Conservation (phyloP, 2,797 vertebrate species). For the Melanotaenia nigrans region DNA sequence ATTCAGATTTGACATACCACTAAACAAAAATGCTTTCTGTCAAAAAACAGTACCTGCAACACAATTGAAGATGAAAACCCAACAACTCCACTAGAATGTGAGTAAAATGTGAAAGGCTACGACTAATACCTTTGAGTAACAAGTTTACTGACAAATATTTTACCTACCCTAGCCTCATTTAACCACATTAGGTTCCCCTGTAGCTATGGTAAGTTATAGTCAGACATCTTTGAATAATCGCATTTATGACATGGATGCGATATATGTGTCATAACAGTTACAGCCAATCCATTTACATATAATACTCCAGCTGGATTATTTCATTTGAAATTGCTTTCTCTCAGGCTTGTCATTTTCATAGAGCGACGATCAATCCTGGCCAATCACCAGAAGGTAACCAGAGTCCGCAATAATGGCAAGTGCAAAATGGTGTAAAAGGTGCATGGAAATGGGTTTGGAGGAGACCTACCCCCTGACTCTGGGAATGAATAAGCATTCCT, state of each 20-base stretch:
- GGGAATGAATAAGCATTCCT: conserved; percentile 97
- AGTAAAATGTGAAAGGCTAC: background rate
- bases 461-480: conserved; percentile 87
- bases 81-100: background rate
- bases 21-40: background rate
- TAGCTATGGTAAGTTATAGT: conserved; percentile 22
- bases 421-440: conserved; percentile 94
- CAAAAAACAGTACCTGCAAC: background rate
- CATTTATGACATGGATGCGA: conserved; percentile 42
- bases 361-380: conserved; percentile 73
- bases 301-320: conserved; percentile 63
- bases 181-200: conserved; percentile 22
- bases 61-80: background rate
- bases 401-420: conserved; percentile 86
- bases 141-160: background rate
- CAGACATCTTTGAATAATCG: conserved; percentile 49
- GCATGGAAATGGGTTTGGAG: conserved; percentile 85
- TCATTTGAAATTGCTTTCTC: conserved; percentile 70
- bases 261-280: conserved; percentile 53
- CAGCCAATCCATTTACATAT: conserved; percentile 69
- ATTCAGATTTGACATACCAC: background rate
- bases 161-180: background rate
- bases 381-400: conserved; percentile 59
- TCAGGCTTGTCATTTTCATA: conserved; percentile 76
- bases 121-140: background rate